Evolutionary conservation across 2,888 invertebrate genomes (phyloP).

Genomic region (Fragum sueziense): DNA sequence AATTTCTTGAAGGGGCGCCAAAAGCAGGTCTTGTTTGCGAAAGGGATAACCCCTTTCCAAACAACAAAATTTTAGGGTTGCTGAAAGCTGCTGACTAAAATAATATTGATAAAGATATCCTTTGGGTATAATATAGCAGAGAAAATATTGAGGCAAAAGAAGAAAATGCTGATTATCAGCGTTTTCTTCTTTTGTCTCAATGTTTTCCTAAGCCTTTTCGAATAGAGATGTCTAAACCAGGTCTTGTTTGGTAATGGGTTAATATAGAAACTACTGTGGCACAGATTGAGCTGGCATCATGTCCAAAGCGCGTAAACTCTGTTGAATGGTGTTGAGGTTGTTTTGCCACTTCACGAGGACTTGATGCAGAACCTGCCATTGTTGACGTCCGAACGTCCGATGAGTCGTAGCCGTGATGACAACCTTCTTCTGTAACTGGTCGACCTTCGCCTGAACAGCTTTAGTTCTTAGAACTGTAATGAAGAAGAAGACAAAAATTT

Average conservation of each 20-base stretch:
- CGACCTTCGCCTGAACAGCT: slow-evolving; percentile 95
- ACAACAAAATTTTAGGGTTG: too few relatives aligned
- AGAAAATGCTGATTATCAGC: neutral
- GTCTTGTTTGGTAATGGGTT: too few relatives aligned
- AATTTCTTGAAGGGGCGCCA: too few relatives aligned
- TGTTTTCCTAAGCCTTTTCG: too few relatives aligned
- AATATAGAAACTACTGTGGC: too few relatives aligned
- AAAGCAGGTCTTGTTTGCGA: too few relatives aligned
- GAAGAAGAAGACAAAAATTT: neutral
- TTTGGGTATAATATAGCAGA: too few relatives aligned
- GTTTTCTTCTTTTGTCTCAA: slow-evolving; percentile 1
- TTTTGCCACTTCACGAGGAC: slow-evolving; percentile 92
- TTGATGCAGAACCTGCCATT: slow-evolving; percentile 95
- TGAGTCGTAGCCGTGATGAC: slow-evolving; percentile 96
- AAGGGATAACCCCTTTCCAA: too few relatives aligned
- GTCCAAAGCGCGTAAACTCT: slow-evolving; percentile 70
- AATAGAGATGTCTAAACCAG: too few relatives aligned
- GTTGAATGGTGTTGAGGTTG: slow-evolving; percentile 85
- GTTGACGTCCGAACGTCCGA: slow-evolving; percentile 95
- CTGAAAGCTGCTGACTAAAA: neutral
- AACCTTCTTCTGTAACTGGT: slow-evolving; percentile 93
- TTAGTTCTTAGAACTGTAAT: slow-evolving; percentile 86
- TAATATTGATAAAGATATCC: neutral
- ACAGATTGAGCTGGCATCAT: slow-evolving; percentile 42
- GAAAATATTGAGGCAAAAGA: too few relatives aligned